Percentiles rank a stretch among this genome's conserved stretches.
These are phyloP conservation scores for Globia sparganii DNA, from an alignment of 2,888 invertebrate genomes.

Conservation along the genomic window DNA sequence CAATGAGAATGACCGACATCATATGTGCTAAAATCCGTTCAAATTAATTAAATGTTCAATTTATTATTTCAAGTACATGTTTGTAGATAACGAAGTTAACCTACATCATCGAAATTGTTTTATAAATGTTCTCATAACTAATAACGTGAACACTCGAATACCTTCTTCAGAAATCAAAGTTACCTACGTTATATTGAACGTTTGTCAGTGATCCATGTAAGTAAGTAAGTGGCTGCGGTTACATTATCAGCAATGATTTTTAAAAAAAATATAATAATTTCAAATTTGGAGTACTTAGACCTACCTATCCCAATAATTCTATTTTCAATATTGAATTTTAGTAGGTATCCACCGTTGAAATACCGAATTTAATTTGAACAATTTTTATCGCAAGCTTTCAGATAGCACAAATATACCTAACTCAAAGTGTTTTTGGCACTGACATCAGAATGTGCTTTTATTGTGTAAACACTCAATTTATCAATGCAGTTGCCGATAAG, in stretches of 20 bases:
- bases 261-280: neutral
- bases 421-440: conserved; percentile 61
- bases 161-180: neutral
- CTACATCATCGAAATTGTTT: conserved; percentile 22
- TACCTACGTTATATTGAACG: neutral
- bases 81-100: conserved; percentile 40
- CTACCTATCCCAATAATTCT: neutral
- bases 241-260: neutral
- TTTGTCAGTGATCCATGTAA: neutral
- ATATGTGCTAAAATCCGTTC: conserved; percentile 3
- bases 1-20: conserved; percentile 13
- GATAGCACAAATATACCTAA: conserved; percentile 18
- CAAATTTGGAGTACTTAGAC: neutral
- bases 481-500: conserved; percentile 67
- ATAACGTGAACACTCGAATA: conserved; percentile 15
- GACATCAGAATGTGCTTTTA: conserved; percentile 58
- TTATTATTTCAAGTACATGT: conserved; percentile 38
- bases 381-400: conserved; percentile 12
- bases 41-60: conserved; percentile 20
- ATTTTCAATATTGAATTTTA: neutral
- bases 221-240: neutral
- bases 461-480: conserved; percentile 63
- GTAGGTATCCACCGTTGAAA: neutral
- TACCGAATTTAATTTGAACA: neutral
- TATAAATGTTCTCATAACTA: neutral